phyloP scores from a whole-genome alignment of 2,888 invertebrate species.

The Gastrophysa polygoni region DNA sequence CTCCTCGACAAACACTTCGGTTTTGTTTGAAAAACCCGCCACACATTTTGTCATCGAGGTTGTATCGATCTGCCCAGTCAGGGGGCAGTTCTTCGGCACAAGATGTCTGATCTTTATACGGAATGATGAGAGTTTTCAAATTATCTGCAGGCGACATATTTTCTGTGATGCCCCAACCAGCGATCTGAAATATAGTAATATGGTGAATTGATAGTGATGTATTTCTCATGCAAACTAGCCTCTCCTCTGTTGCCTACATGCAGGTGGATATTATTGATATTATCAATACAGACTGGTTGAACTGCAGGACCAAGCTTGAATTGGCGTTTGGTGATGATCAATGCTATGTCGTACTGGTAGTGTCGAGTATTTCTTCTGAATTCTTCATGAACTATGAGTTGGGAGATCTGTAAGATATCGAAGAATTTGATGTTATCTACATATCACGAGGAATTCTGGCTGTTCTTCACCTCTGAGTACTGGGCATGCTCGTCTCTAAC shows the following conservation, averaged over 20 bases:
- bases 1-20: conserved; percentile 28
- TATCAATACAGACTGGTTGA: conserved; percentile 28
- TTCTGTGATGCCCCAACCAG: conserved; percentile 29
- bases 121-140: conserved; percentile 22
- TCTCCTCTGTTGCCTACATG: conserved; percentile 26
- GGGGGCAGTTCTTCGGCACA: conserved; percentile 23
- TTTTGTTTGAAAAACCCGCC: conserved; percentile 26
- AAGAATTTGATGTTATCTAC: neutral
- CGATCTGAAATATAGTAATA: conserved; percentile 15
- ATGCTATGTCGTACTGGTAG: conserved; percentile 24
- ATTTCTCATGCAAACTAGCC: too few relatives aligned
- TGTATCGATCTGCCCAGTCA: conserved; percentile 27
- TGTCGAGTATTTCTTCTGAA: conserved; percentile 26
- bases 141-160: conserved; percentile 18
- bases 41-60: conserved; percentile 31
- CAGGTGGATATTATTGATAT: conserved; percentile 24
- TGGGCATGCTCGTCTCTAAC: conserved; percentile 17
- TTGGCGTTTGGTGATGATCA: conserved; percentile 21
- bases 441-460: too few relatives aligned
- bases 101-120: conserved; percentile 27
- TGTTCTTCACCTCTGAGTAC: conserved; percentile 21
- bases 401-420: conserved; percentile 13
- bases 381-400: conserved; percentile 20
- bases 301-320: conserved; percentile 23
- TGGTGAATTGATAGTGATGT: too few relatives aligned